Conservation (phyloP, 2,113 vertebrate genomes). For the Beaufortia kweichowensis region DNA sequence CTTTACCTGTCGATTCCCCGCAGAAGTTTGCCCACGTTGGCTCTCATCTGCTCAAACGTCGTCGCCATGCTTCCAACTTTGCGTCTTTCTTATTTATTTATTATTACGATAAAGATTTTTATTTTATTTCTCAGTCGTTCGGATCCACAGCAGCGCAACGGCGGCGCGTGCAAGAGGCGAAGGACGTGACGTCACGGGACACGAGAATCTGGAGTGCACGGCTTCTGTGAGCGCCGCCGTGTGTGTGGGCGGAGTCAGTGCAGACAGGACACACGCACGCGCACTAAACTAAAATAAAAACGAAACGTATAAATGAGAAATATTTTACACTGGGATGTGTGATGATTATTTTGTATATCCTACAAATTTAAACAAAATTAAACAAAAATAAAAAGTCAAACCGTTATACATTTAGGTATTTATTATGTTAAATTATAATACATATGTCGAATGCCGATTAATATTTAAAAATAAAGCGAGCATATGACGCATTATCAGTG, state of each 20-base stretch:
- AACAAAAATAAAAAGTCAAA: too few species aligned
- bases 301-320: too few species aligned
- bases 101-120: neutral
- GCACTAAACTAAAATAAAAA: too few species aligned
- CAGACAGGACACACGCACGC: too few species aligned
- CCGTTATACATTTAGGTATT: too few species aligned
- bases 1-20: slow-evolving; percentile 88
- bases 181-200: neutral
- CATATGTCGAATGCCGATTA: too few species aligned
- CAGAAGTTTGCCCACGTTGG: slow-evolving; percentile 87
- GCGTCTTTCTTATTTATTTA: rapidly evolving
- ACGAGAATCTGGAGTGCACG: neutral
- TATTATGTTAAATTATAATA: too few species aligned
- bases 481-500: too few species aligned
- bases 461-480: too few species aligned
- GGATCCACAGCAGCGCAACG: neutral
- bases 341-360: too few species aligned
- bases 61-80: slow-evolving; percentile 72
- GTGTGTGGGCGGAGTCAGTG: neutral
- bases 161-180: slow-evolving; percentile 4
- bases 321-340: too few species aligned
- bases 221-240: neutral
- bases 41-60: slow-evolving; percentile 88
- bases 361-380: too few species aligned
- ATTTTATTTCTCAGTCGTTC: neutral